phyloP scores from a whole-genome alignment of 2,888 invertebrate genomes.

The Conomelus anceps region DNA sequence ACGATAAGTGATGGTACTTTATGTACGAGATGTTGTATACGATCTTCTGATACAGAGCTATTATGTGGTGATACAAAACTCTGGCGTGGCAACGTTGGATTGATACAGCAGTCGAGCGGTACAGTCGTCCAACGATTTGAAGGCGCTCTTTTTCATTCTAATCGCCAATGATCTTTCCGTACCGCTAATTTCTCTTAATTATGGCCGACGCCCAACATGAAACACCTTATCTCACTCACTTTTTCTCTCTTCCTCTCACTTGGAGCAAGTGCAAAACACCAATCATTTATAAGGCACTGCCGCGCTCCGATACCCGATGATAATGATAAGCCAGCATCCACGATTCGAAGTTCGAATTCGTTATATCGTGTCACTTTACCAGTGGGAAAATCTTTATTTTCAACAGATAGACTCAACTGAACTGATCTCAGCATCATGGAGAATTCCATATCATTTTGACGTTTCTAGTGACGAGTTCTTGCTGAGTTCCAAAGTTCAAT shows the following conservation, averaged over 20 bases:
- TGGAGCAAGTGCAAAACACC: background rate
- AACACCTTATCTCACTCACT: background rate
- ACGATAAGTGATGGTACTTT: background rate
- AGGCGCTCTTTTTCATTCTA: background rate
- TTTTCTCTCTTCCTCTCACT: background rate
- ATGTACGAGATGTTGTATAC: background rate
- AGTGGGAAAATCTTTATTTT: background rate
- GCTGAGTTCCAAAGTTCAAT: background rate
- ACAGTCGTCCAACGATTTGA: background rate
- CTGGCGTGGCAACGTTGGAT: too few species aligned
- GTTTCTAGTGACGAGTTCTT: background rate
- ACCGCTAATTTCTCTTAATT: background rate
- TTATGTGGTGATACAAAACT: background rate
- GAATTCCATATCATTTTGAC: background rate
- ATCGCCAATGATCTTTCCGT: background rate
- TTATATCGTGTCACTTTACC: background rate
- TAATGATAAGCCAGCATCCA: background rate
- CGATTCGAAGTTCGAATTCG: background rate
- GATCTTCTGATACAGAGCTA: background rate
- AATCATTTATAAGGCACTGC: background rate
- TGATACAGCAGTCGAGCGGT: background rate
- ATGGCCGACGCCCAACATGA: background rate
- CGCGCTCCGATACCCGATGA: background rate
- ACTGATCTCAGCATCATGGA: background rate
- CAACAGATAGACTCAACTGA: background rate